Percentiles rank a stretch among this genome's conserved stretches.
Conservation (phyloP, 2,113 vertebrate species). For the Noturus placidus region DNA sequence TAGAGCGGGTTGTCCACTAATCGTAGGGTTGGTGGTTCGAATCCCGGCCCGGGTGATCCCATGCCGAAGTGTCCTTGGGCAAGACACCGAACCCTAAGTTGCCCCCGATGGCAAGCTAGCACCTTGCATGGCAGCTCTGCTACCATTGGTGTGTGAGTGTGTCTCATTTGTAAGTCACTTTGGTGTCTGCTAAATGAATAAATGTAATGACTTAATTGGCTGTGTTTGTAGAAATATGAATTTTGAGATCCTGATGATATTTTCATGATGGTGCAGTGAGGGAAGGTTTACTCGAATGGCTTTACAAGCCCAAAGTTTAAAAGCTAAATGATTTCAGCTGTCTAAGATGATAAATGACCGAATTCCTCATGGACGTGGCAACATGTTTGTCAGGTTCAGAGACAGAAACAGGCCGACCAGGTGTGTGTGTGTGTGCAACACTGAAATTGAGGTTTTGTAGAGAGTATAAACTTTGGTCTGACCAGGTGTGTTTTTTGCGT, state of each 20-base stretch:
- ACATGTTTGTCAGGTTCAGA: background rate
- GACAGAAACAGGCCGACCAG: conserved; percentile 25
- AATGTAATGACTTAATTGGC: background rate
- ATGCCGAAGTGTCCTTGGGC: no score
- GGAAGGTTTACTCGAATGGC: background rate
- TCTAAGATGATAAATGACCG: conserved; percentile 9
- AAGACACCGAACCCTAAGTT: no score
- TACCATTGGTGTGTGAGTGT: no score
- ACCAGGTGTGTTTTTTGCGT: conserved; percentile 5
- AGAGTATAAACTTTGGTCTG: conserved; percentile 12
- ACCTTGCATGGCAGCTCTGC: no score
- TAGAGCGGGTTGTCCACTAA: no score
- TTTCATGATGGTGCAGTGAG: background rate
- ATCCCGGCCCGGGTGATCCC: no score
- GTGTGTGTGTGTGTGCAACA: background rate
- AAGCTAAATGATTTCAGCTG: conserved; percentile 10
- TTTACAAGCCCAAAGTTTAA: background rate
- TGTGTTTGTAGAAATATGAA: background rate
- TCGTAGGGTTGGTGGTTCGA: no score
- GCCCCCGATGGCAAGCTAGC: no score
- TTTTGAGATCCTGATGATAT: background rate
- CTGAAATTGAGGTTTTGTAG: background rate
- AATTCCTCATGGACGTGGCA: conserved; percentile 9
- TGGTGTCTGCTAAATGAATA: no score
- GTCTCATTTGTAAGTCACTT: no score